Base-by-base conservation (phyloP, 2,888 invertebrate genomes). In the Ferrisia virgata region DNA sequence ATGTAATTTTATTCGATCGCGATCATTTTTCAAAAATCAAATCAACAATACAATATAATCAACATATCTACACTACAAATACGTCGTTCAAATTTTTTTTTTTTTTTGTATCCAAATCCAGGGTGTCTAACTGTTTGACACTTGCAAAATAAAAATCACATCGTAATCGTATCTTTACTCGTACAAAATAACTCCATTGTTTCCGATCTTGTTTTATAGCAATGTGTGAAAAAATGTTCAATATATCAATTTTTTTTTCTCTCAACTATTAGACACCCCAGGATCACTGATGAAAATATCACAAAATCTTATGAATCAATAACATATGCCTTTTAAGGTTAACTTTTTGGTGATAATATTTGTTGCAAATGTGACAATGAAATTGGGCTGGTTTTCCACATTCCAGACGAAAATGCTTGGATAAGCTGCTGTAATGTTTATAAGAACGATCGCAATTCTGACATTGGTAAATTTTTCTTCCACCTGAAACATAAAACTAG, bases 331-430 rank as follows among this genome's bases (percentile, higher is more conserved):
- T 87, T 85, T 88, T 88, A 1, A 89, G 86, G 85, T 88, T 88
- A 85, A 87, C 88, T 82, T 88, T 88, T 25, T 87, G 88, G 81
- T 88, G 88, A 15, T 87, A 87, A 47, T 86, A 87, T 81, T 88
- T 88, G 11, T 86, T 85, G 85, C 89, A 89, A 81, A 88, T 88
- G 0, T 88, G 88, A 83, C 88, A 88, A n/a, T 85, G 85, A 85
- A 88, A 88, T 85, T 87, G 87, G 5, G 87, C 87, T 72, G 87
- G 86, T 80, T 87, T 87, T 8, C 88, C 88, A 85, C 88, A 88
- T 82, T 88, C 88, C 82, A 86, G 86, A 69, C 86, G 86, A 81
- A 85, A 85, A 85, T 87, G 87, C 15, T 86, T 82, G 39, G 85
- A 85, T 31, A 87, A 82, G 31, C 86, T 86, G 22, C 82, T 85